Evolutionary conservation across 2,888 invertebrate genomes (phyloP).

Genomic region (Eudasyphora cyanicolor): DNA sequence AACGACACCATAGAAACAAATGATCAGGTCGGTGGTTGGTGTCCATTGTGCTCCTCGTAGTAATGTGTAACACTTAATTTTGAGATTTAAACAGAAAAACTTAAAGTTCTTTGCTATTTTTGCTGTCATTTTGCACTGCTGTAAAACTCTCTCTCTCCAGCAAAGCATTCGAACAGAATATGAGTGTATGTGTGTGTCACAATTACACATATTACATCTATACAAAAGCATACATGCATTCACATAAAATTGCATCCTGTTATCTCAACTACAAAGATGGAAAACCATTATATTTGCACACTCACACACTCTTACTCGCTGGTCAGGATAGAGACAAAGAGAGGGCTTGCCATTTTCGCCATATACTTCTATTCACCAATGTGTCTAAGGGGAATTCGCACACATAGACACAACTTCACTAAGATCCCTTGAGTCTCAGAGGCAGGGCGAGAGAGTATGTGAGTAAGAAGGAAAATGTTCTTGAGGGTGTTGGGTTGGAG

Average conservation of each 20-base stretch:
- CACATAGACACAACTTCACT: not conserved
- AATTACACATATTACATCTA: constrained; percentile 22
- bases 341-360: constrained; percentile 34
- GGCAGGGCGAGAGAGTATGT: not conserved
- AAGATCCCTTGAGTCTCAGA: not conserved
- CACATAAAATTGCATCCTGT: constrained; percentile 59
- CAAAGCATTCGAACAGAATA: constrained; percentile 21
- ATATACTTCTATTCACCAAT: constrained; percentile 24
- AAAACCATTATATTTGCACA: constrained; percentile 29
- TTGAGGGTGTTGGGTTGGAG: not conserved
- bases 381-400: not conserved
- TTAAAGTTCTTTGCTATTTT: constrained; percentile 41
- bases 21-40: not conserved
- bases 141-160: not conserved
- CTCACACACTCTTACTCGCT: not conserved
- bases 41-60: no score
- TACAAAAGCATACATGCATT: constrained; percentile 14
- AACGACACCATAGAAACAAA: not conserved
- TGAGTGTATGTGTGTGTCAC: not conserved
- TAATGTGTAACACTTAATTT: constrained; percentile 54
- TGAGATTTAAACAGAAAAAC: constrained; percentile 42
- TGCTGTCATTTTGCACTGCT: not conserved
- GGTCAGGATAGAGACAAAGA: not conserved
- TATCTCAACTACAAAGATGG: constrained; percentile 48
- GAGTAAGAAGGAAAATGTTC: no score